Evolutionary conservation across 2,888 invertebrate species (phyloP).

Genomic region (Chelonus formosanus): DNA sequence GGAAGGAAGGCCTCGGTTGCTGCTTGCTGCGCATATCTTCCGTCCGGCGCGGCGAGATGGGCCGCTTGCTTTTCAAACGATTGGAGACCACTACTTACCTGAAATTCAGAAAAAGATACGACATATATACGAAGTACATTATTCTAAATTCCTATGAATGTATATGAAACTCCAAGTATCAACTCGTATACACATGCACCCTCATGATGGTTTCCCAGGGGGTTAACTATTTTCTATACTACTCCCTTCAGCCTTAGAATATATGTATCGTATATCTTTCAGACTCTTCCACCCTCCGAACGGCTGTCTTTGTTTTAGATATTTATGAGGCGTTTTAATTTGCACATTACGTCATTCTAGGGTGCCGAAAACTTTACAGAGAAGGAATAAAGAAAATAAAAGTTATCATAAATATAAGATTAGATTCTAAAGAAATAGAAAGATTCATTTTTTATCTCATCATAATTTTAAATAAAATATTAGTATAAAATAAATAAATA

Average conservation of each 20-base stretch:
- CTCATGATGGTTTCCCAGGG: background rate
- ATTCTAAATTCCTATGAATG: background rate
- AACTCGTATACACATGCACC: background rate
- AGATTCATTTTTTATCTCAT: background rate
- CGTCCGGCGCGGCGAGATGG: constrained; percentile 63
- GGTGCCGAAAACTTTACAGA: constrained; percentile 41
- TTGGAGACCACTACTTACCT: constrained; percentile 65
- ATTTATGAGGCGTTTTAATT: constrained; percentile 66
- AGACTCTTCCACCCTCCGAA: constrained; percentile 61
- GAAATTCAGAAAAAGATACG: constrained; percentile 48
- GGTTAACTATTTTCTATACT: constrained; percentile 1
- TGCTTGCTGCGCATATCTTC: constrained; percentile 75
- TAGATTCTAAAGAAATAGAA: background rate
- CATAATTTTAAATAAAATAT: too few species aligned
- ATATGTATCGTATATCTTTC: constrained; percentile 62
- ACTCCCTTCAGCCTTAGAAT: constrained; percentile 17
- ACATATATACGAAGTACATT: background rate
- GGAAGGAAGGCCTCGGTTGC: constrained; percentile 76
- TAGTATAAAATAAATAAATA: too few species aligned
- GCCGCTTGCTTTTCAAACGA: constrained; percentile 62
- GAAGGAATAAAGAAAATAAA: constrained; percentile 6
- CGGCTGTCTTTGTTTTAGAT: constrained; percentile 65
- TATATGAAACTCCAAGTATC: background rate
- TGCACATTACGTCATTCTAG: constrained; percentile 60
- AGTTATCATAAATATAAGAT: too few species aligned